Conservation (phyloP, 2,797 vertebrate genomes). For the Arnoldichthys spilopterus region DNA sequence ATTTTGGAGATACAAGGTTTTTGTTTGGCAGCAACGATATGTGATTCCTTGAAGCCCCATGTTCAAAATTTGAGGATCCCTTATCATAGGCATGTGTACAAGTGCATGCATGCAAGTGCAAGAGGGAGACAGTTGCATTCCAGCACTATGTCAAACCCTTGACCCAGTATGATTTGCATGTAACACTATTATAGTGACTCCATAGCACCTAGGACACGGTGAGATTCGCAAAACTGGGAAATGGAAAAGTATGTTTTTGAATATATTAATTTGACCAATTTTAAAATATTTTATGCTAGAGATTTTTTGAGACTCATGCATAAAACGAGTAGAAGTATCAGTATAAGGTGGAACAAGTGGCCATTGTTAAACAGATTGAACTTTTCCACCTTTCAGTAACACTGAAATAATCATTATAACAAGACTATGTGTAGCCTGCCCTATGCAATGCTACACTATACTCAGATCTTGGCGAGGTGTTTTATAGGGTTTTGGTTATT, state of each 20-base stretch:
- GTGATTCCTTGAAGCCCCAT: neutral
- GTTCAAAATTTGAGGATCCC: neutral
- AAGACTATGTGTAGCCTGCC: neutral
- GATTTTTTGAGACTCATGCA: neutral
- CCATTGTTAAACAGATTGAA: neutral
- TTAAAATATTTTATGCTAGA: neutral
- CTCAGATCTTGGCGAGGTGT: neutral
- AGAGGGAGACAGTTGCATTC: slow-evolving; percentile 20
- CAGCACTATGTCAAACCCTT: slow-evolving; percentile 18
- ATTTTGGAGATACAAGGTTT: no score
- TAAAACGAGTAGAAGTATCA: neutral
- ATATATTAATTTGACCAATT: neutral
- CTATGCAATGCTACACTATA: neutral
- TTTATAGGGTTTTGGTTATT: neutral
- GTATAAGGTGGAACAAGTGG: neutral
- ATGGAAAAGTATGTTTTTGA: neutral
- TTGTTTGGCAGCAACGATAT: no score
- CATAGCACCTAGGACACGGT: no score
- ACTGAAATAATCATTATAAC: neutral
- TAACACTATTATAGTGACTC: neutral
- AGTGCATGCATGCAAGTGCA: slow-evolving; percentile 33
- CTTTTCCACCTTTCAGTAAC: neutral
- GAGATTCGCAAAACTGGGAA: neutral
- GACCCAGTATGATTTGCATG: neutral
- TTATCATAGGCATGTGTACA: slow-evolving; percentile 31